Percentiles rank a stretch among this genome's conserved stretches.
Evolutionary conservation across 2,888 invertebrate species (phyloP).

Genomic region (Pterostichus madidus): DNA sequence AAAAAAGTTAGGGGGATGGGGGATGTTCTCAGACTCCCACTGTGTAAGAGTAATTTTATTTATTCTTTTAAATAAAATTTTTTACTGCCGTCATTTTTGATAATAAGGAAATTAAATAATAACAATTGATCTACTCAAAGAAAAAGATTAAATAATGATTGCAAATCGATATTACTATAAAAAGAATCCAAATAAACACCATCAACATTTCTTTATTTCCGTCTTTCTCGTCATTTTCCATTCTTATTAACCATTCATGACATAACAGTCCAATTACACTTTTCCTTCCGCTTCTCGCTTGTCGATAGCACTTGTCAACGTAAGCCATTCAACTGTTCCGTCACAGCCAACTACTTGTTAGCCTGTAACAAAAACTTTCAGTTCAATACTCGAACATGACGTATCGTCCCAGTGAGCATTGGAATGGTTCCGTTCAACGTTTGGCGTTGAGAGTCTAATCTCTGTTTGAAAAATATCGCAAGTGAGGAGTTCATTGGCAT

Average conservation of each 20-base stretch:
- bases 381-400: constrained; percentile 9
- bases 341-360: constrained; percentile 36
- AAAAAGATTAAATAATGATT: neutral
- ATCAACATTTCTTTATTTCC: constrained; percentile 4
- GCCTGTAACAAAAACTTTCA: constrained; percentile 35
- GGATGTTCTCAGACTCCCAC: no score
- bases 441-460: neutral
- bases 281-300: constrained; percentile 32
- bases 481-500: constrained; percentile 32
- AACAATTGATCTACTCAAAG: no score
- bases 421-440: neutral
- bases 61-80: no score
- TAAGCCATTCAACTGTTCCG: constrained; percentile 36
- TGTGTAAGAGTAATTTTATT: no score
- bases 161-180: constrained; percentile 5
- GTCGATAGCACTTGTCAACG: constrained; percentile 48
- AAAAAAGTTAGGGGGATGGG: no score
- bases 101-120: no score
- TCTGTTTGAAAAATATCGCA: constrained; percentile 9
- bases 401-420: neutral
- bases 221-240: neutral
- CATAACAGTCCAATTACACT: constrained; percentile 45
- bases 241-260: constrained; percentile 38
- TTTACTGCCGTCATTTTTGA: no score
- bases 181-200: neutral